phyloP scores from a whole-genome alignment of 1,140 invertebrate genomes.

The Augochlora pura region DNA sequence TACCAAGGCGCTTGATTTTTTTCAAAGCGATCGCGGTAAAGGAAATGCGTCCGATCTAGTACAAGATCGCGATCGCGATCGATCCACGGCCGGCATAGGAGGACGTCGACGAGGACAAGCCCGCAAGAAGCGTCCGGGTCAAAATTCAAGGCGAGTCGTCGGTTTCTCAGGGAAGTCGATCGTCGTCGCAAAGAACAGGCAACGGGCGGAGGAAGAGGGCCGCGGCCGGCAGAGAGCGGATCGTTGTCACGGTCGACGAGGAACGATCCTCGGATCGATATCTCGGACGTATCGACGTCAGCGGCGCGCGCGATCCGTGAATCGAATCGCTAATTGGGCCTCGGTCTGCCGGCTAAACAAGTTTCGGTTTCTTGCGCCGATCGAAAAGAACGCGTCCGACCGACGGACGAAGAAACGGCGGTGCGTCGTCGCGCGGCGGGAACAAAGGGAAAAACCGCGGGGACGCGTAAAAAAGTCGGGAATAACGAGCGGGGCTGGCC shows the following conservation, averaged over 20 bases:
- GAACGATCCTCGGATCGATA: constrained; percentile 6
- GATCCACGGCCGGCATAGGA: too few relatives aligned
- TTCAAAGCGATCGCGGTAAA: too few relatives aligned
- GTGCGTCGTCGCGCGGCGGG: background rate
- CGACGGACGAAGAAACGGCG: background rate
- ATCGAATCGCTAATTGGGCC: constrained; percentile 26
- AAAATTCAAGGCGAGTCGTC: too few relatives aligned
- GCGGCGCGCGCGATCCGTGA: constrained; percentile 6
- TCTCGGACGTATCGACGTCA: background rate
- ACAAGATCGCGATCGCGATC: too few relatives aligned
- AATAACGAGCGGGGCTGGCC: constrained; percentile 5
- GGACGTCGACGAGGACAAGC: too few relatives aligned
- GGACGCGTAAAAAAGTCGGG: background rate
- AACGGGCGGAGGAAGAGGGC: background rate
- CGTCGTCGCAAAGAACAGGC: background rate
- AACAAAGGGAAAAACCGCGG: background rate
- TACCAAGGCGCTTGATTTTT: too few relatives aligned
- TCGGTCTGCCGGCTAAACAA: background rate
- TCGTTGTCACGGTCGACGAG: too few relatives aligned
- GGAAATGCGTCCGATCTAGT: too few relatives aligned
- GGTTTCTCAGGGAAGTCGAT: constrained; percentile 34
- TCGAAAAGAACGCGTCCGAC: background rate
- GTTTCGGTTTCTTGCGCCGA: constrained; percentile 1
- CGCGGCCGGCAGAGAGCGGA: background rate
- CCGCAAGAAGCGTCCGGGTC: too few relatives aligned